Percentiles rank a stretch among this genome's conserved stretches.
Evolutionary conservation across 92 coral and sea anemone genomes (phyloP).

Genomic region (Pocillopora grandis): DNA sequence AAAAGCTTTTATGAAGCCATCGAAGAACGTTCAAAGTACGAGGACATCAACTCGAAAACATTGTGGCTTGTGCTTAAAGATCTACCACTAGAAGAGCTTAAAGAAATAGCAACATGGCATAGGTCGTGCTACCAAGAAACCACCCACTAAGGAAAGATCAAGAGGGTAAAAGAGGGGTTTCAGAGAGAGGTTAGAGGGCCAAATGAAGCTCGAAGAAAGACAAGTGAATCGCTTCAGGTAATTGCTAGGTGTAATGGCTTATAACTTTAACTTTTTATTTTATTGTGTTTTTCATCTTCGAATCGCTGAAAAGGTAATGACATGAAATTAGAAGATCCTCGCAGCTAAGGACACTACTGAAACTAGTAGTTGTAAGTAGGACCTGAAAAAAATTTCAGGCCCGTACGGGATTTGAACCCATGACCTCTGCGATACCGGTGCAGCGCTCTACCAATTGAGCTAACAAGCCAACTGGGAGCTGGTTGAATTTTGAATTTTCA

Average conservation of each 20-base stretch:
- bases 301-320: no score
- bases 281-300: neutral
- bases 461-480: no score
- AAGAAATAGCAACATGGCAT: conserved; percentile 46
- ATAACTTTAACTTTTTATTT: neutral
- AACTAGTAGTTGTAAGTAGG: no score
- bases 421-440: no score
- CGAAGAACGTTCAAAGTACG: conserved; percentile 30
- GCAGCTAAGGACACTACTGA: no score
- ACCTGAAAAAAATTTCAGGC: no score
- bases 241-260: neutral
- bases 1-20: conserved; percentile 34
- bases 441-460: no score
- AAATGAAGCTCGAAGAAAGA: conserved; percentile 39
- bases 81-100: conserved; percentile 19
- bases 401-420: no score
- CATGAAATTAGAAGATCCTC: no score
- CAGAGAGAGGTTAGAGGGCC: conserved; percentile 38
- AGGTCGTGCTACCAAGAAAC: conserved; percentile 42
- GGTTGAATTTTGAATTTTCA: no score
- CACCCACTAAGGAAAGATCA: conserved; percentile 43
- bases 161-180: conserved; percentile 36
- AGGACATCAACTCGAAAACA: conserved; percentile 8
- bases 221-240: conserved; percentile 35
- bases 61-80: conserved; percentile 28